Percentiles rank a stretch among this genome's conserved stretches.
These are phyloP conservation scores for Adoxophyes honmai DNA, from an alignment of 1,140 invertebrate species.

Conservation along the genomic window DNA sequence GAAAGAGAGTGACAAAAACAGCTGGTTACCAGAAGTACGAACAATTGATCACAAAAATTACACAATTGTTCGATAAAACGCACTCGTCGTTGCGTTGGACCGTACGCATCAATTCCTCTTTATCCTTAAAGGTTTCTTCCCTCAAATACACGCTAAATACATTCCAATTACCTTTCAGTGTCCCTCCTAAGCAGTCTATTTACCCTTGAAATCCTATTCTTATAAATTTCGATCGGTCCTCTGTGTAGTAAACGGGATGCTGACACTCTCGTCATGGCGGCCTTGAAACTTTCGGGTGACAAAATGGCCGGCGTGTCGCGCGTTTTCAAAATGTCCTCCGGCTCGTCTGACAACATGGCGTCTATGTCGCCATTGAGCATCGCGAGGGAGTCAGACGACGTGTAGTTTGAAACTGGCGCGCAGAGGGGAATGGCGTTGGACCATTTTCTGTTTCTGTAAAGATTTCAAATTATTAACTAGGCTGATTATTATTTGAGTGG, in stretches of 20 bases:
- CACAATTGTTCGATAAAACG: no score
- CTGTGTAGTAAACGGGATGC: slow-evolving; percentile 48
- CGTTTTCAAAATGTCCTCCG: slow-evolving; percentile 55
- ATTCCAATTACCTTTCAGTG: slow-evolving; percentile 56
- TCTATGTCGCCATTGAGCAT: slow-evolving; percentile 63
- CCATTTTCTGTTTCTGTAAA: slow-evolving; percentile 88
- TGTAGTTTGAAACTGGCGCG: slow-evolving; percentile 60
- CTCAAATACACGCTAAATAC: not conserved
- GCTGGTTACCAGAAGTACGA: no score
- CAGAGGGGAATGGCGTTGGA: slow-evolving; percentile 88
- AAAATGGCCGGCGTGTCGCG: slow-evolving; percentile 64
- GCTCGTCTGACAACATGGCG: slow-evolving; percentile 70
- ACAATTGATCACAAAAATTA: no score
- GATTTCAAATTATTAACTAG: not conserved
- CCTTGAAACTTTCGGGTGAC: slow-evolving; percentile 60
- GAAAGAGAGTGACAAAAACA: no score
- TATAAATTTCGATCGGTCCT: slow-evolving; percentile 55
- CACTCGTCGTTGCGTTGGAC: no score
- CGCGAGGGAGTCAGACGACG: slow-evolving; percentile 47
- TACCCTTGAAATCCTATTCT: slow-evolving; percentile 57
- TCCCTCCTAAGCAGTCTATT: slow-evolving; percentile 61
- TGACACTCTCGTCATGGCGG: slow-evolving; percentile 64
- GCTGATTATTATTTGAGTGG: no score
- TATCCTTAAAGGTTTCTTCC: no score
- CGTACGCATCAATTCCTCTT: no score